A percentile compares a stretch with the other conserved stretches of the same genome.
Evolutionary conservation across 2,888 invertebrate species (phyloP).

Genomic region (Rambutsinella grinnellia): DNA sequence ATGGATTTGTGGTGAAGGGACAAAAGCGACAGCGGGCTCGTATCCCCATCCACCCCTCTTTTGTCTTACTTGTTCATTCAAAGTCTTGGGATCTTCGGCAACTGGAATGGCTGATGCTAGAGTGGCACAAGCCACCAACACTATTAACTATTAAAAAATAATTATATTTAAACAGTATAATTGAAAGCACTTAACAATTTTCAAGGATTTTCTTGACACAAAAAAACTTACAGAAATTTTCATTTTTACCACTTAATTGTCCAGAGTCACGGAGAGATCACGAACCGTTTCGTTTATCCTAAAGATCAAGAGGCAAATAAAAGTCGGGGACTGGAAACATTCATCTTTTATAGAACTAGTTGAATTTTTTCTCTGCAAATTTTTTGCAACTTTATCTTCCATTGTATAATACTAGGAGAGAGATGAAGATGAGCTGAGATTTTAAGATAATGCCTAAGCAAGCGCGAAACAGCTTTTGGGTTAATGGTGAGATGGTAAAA

Average conservation of each 20-base stretch:
- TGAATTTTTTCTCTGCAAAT: constrained; percentile 18
- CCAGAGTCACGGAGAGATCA: too few relatives aligned
- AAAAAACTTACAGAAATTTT: constrained; percentile 26
- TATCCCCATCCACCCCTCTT: constrained; percentile 44
- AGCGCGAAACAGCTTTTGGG: background rate
- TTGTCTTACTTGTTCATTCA: constrained; percentile 18
- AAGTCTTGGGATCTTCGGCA: constrained; percentile 7
- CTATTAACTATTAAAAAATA: constrained; percentile 14
- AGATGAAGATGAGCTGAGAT: background rate
- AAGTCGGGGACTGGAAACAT: constrained; percentile 3
- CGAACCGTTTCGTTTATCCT: constrained; percentile 3
- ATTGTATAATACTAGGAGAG: background rate
- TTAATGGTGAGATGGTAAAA: background rate
- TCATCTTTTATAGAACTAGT: constrained; percentile 32
- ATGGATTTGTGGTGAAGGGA: background rate
- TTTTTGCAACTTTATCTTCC: constrained; percentile 15
- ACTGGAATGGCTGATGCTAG: constrained; percentile 21
- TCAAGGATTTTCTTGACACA: background rate
- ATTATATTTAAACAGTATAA: too few relatives aligned
- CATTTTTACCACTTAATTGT: constrained; percentile 16
- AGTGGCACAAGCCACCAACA: constrained; percentile 5
- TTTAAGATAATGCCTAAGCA: background rate
- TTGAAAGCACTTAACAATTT: background rate
- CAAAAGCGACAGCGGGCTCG: constrained; percentile 3
- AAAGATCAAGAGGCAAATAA: constrained; percentile 29